A percentile compares a stretch with the other conserved stretches of the same genome.
Evolutionary conservation across 2,888 invertebrate genomes (phyloP).

Genomic region (Dasypolia templi): DNA sequence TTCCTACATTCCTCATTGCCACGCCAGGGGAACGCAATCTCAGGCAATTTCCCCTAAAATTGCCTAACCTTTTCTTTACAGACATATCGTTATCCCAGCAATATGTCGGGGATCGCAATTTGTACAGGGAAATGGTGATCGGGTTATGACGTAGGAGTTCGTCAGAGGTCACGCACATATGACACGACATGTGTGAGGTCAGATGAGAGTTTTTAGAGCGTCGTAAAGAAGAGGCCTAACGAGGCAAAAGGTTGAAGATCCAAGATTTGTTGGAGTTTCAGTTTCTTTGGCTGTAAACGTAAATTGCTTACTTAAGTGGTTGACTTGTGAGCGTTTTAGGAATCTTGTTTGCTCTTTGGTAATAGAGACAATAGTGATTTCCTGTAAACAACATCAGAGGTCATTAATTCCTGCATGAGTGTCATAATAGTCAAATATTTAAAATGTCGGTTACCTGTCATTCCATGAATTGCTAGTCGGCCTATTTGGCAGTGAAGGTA

Average conservation of each 20-base stretch:
- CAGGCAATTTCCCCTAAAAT: slow-evolving; percentile 58
- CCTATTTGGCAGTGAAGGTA: neutral
- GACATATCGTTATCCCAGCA: slow-evolving; percentile 57
- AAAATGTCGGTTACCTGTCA: neutral
- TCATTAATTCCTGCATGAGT: neutral
- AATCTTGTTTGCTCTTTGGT: neutral
- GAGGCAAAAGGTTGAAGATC: slow-evolving; percentile 19
- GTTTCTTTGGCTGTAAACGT: neutral
- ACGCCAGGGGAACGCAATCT: slow-evolving; percentile 49
- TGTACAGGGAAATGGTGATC: slow-evolving; percentile 54
- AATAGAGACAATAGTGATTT: no score
- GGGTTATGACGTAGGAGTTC: slow-evolving; percentile 53
- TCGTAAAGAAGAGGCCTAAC: slow-evolving; percentile 48
- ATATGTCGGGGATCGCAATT: slow-evolving; percentile 60
- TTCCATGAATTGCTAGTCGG: no score
- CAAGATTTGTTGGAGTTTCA: slow-evolving; percentile 6
- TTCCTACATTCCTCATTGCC: no score
- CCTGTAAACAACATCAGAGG: no score
- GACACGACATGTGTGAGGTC: slow-evolving; percentile 41
- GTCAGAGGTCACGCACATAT: slow-evolving; percentile 37
- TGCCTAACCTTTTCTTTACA: slow-evolving; percentile 47
- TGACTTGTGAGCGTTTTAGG: no score
- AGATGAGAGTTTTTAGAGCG: slow-evolving; percentile 47
- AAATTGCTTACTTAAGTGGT: no score
- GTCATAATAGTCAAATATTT: neutral